Evolutionary conservation across 1,140 invertebrate genomes (phyloP).

Genomic region (Triops cancriformis): DNA sequence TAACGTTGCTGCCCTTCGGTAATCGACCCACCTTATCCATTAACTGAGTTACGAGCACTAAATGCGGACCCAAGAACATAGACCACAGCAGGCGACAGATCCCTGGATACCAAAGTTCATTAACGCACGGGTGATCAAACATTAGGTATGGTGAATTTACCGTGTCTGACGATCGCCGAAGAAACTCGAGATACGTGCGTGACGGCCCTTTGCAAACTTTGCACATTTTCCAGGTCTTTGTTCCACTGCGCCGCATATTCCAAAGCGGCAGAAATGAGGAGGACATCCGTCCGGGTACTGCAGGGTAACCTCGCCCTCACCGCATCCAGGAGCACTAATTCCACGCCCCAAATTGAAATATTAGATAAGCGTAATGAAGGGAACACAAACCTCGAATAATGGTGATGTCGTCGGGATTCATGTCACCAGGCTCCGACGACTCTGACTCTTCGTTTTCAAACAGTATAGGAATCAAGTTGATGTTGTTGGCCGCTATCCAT

Average conservation of each 20-base stretch:
- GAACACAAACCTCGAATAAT: not conserved
- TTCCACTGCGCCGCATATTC: constrained; percentile 26
- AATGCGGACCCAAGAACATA: constrained; percentile 64
- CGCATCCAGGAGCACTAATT: not conserved
- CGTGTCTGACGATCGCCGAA: constrained; percentile 20
- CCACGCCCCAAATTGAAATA: constrained; percentile 11
- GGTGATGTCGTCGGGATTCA: constrained; percentile 31
- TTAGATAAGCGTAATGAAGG: not conserved
- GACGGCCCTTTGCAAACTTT: constrained; percentile 18
- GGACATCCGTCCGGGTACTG: constrained; percentile 14
- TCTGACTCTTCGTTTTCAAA: constrained; percentile 41
- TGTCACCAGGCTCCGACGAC: constrained; percentile 30
- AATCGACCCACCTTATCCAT: constrained; percentile 82
- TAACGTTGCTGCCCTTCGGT: constrained; percentile 66
- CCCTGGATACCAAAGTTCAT: constrained; percentile 39
- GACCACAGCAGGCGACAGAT: constrained; percentile 78
- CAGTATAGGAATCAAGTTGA: constrained; percentile 50
- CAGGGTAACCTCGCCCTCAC: not conserved
- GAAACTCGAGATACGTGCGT: not conserved
- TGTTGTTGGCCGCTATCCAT: constrained; percentile 61
- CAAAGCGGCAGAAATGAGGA: constrained; percentile 19
- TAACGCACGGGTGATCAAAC: constrained; percentile 17
- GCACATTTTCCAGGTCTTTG: constrained; percentile 10
- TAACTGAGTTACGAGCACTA: constrained; percentile 62
- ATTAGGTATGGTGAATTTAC: constrained; percentile 18